phyloP scores from a whole-genome alignment of 1,140 invertebrate genomes.

The Arion vulgaris region DNA sequence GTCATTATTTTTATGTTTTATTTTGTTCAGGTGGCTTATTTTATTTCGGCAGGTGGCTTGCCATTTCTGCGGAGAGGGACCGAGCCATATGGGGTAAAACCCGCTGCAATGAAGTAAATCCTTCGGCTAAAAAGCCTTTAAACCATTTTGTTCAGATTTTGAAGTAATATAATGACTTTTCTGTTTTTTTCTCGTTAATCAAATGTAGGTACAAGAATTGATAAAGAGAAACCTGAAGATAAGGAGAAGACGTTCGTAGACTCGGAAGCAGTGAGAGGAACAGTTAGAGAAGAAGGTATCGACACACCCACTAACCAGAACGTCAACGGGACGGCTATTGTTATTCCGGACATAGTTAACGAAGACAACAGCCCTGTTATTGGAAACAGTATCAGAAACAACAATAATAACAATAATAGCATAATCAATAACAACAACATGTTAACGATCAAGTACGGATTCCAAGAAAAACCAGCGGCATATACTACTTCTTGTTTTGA shows the following conservation, averaged over 20 bases:
- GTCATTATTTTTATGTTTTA: too few relatives aligned
- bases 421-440: slow-evolving; percentile 19
- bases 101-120: too few relatives aligned
- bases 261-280: not conserved
- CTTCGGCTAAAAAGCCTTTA: too few relatives aligned
- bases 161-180: too few relatives aligned
- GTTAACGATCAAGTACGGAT: not conserved
- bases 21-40: too few relatives aligned
- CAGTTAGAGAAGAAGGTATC: not conserved
- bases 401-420: slow-evolving; percentile 15
- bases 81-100: too few relatives aligned
- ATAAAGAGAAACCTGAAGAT: not conserved
- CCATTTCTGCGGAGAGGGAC: too few relatives aligned
- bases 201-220: not conserved
- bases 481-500: not conserved
- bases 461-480: not conserved
- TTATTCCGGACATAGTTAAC: not conserved
- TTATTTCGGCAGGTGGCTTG: too few relatives aligned
- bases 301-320: not conserved
- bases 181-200: not conserved
- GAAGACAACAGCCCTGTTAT: not conserved
- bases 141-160: too few relatives aligned
- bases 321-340: not conserved
- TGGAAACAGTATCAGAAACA: not conserved
- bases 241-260: not conserved